Evolutionary conservation across 37 sponge, comb jelly and placozoan genomes (phyloP).

Genomic region (Beroe ovata): DNA sequence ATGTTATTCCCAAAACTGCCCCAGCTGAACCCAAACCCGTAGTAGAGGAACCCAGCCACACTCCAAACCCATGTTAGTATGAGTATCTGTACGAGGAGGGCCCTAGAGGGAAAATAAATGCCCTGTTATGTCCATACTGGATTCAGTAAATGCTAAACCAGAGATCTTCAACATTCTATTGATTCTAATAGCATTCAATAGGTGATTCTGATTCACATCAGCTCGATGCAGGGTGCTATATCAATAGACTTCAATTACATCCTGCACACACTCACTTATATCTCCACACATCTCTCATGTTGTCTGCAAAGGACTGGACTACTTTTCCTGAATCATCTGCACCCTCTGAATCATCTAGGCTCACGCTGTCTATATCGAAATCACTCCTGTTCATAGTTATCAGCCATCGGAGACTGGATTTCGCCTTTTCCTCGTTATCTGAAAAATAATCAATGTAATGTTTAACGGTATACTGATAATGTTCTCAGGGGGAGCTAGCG

Average conservation of each 20-base stretch:
- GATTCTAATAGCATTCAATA: no score
- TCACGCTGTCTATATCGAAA: not conserved
- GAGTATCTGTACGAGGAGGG: not conserved
- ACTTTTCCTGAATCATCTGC: not conserved
- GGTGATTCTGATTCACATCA: no score
- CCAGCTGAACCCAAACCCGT: constrained; percentile 64
- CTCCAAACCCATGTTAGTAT: constrained; percentile 39
- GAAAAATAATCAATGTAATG: no score
- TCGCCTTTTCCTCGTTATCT: constrained; percentile 6
- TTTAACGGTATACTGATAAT: no score
- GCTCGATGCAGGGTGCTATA: no score
- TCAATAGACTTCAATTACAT: no score
- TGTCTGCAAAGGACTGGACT: not conserved
- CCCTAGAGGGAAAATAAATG: not conserved
- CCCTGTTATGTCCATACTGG: no score
- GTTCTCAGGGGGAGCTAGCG: no score
- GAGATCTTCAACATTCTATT: no score
- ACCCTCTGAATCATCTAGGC: not conserved
- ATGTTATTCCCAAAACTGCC: not conserved
- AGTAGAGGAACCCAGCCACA: constrained; percentile 20
- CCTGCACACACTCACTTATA: constrained; percentile 4
- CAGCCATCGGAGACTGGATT: constrained; percentile 13
- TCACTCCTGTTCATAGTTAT: not conserved
- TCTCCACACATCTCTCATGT: constrained; percentile 25
- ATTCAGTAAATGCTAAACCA: no score